Evolutionary conservation across 2,113 vertebrate genomes (phyloP).

Genomic region (Amblyornis subalaris): DNA sequence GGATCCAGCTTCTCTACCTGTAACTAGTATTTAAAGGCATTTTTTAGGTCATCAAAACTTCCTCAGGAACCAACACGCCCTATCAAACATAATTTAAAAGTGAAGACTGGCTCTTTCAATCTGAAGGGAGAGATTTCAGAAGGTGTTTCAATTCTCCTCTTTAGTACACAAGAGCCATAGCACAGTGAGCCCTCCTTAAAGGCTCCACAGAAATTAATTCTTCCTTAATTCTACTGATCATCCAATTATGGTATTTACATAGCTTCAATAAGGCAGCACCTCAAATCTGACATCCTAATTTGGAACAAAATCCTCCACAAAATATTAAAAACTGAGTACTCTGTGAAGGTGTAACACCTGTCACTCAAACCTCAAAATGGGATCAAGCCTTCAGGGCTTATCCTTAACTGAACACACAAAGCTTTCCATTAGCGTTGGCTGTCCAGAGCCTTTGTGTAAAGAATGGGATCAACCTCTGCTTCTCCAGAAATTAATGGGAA

Average conservation of each 20-base stretch:
- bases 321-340: not conserved
- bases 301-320: not conserved
- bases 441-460: not conserved
- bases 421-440: not conserved
- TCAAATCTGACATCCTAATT: not conserved
- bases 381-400: not conserved
- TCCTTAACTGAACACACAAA: not conserved
- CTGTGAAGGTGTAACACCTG: fast-evolving
- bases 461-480: not conserved
- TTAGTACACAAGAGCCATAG: not conserved
- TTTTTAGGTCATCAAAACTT: not conserved
- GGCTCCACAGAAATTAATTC: not conserved
- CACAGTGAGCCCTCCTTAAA: not conserved
- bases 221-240: not conserved
- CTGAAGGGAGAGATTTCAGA: not conserved
- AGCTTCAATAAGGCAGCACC: not conserved
- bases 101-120: not conserved
- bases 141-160: not conserved
- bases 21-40: not conserved
- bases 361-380: not conserved
- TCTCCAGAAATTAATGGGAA: not conserved
- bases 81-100: not conserved
- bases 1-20: not conserved
- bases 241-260: not conserved
- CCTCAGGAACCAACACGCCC: not conserved